phyloP scores from a whole-genome alignment of 2,888 invertebrate genomes.

The Chrysopilus asiliformis region DNA sequence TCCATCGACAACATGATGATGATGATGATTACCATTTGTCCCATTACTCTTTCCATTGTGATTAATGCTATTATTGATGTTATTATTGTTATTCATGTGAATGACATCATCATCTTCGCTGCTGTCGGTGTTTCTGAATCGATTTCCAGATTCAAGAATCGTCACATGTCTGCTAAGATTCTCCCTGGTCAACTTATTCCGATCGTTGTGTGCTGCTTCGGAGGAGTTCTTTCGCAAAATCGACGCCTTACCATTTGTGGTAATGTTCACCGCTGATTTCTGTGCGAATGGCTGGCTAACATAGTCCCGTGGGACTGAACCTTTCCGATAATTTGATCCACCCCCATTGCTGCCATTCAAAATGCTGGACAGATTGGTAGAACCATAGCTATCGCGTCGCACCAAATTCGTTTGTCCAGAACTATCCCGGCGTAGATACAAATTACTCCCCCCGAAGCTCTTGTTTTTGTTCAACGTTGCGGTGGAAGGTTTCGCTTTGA shows the following conservation, averaged over 20 bases:
- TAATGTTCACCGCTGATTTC: not conserved
- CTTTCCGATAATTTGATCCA: no score
- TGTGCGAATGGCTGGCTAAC: not conserved
- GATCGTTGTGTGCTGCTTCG: slow-evolving; percentile 3
- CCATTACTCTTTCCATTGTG: no score
- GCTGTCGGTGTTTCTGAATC: not conserved
- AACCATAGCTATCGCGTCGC: slow-evolving; percentile 16
- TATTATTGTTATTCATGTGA: no score
- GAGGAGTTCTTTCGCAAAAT: slow-evolving; percentile 6
- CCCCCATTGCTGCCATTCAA: not conserved
- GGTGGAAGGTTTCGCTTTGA: not conserved
- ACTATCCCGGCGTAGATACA: slow-evolving; percentile 16
- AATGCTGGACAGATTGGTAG: slow-evolving; percentile 6
- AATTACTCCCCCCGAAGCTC: slow-evolving; percentile 12
- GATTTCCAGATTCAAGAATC: slow-evolving; percentile 5
- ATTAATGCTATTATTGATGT: no score
- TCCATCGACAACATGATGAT: no score
- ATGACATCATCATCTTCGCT: not conserved
- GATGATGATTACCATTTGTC: no score
- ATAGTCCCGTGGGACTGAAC: slow-evolving; percentile 11
- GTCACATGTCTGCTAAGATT: slow-evolving; percentile 8
- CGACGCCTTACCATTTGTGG: not conserved
- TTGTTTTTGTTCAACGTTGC: slow-evolving; percentile 9
- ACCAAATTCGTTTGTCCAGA: slow-evolving; percentile 16
- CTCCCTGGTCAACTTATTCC: slow-evolving; percentile 6